phyloP scores from a whole-genome alignment of 2,888 invertebrate genomes.

The Standfussiana lucernea region DNA sequence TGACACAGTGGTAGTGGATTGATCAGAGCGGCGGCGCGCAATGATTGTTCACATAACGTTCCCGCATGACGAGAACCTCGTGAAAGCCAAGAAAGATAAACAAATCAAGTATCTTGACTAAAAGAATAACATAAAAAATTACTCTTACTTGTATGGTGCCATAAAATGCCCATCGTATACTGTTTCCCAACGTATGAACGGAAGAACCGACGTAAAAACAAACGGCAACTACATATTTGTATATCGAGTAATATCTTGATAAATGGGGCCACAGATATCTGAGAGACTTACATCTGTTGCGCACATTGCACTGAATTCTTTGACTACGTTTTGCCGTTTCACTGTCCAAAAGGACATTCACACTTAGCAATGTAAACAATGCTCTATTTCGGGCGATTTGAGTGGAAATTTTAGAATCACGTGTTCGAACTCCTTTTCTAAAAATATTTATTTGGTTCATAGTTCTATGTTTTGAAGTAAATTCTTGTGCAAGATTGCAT shows the following conservation, averaged over 20 bases:
- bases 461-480: neutral
- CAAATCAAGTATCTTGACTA: too few species aligned
- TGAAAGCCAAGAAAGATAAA: too few species aligned
- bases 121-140: too few species aligned
- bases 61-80: too few species aligned
- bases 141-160: too few species aligned
- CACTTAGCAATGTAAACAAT: slow-evolving; percentile 31
- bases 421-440: neutral
- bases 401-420: slow-evolving; percentile 18
- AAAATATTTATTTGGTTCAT: slow-evolving; percentile 1
- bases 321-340: slow-evolving; percentile 14
- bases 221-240: neutral
- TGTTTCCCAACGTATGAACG: neutral
- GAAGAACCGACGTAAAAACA: neutral
- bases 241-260: slow-evolving; percentile 29
- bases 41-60: too few species aligned
- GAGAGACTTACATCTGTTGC: slow-evolving; percentile 1
- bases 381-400: slow-evolving; percentile 12
- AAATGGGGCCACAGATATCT: slow-evolving; percentile 30
- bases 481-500: slow-evolving; percentile 41
- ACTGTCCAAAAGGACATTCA: slow-evolving; percentile 7
- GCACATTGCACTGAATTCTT: neutral
- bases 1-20: too few species aligned
- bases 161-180: neutral
- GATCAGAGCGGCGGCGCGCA: too few species aligned